A percentile compares a stretch with the other conserved stretches of the same genome.
phyloP scores from a whole-genome alignment of 2,797 vertebrate species.

The Gobio occitaniae region DNA sequence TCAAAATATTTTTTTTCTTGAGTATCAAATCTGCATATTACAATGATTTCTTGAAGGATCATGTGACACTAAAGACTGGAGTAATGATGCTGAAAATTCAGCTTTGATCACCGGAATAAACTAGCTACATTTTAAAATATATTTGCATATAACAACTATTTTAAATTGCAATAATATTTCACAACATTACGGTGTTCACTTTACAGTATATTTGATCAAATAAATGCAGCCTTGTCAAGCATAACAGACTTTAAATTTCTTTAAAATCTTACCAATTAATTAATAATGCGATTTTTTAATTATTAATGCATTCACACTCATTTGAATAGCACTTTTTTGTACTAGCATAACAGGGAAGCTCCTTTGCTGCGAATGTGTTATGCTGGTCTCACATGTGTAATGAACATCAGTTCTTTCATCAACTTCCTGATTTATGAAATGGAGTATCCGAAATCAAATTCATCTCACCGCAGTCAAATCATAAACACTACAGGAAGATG shows the following conservation, averaged over 20 bases:
- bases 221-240: not conserved
- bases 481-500: not conserved
- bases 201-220: not conserved
- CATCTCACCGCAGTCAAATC: not conserved
- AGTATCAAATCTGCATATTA: not conserved
- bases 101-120: not conserved
- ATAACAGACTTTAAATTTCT: not conserved
- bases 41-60: not conserved
- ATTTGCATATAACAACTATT: not conserved
- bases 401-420: not conserved
- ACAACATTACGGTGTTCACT: not conserved
- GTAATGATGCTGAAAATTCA: not conserved
- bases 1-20: not conserved
- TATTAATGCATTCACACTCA: not conserved
- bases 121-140: not conserved
- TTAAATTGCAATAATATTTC: not conserved
- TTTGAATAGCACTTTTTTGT: not conserved
- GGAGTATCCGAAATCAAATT: not conserved
- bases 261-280: not conserved
- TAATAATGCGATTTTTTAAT: not conserved
- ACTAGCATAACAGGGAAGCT: not conserved
- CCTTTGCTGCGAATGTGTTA: not conserved
- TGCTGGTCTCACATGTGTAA: not conserved
- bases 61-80: not conserved
- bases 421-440: slow-evolving; percentile 21